Base-by-base conservation (phyloP, 1,140 invertebrate species). In the Macrosteles quadrilineatus region DNA sequence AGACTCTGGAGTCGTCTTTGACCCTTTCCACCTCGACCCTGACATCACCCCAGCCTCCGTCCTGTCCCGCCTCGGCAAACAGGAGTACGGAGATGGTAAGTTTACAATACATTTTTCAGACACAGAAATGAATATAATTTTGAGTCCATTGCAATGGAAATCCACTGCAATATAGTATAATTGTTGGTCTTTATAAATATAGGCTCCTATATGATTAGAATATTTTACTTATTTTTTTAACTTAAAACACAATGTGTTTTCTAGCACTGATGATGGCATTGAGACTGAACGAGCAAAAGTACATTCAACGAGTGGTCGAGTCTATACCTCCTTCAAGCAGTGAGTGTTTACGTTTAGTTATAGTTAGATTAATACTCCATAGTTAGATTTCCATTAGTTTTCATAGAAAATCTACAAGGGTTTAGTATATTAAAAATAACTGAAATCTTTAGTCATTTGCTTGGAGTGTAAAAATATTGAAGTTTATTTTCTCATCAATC, bases 261-360 rank as follows among this genome's bases (percentile, higher is more conserved):
- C 59, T 78, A 82, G 95, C 96, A 19, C 78, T 98, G 1, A 88
- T 95, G 76, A 91, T 93, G 84, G 86, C 95, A 11, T 80, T 98
- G 36, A 91, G 91, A 77, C 82, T 99, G 4, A 98, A 98, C 82
- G 94, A 97, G 77, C 83, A 85, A 36, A 79, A 84, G 43, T 76
- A 97, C 4, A 91, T 95, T 66, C 86, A 87, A 74, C 86, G 94
- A 83, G 90, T 93, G n/a, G 77, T 98, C 17, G 97, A 98, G 81
- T 84, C 82, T 32, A 89, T 95, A 67, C 92, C 95, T 1, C 75
- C 87, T 25, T 80, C 81, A 71, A 85, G 93, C 77, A 87, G 94
- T 96, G 81, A 89, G 88, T 85, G 65, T 36, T 12, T 23, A 12
- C 47, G 32, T 27, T 32, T 27, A 11, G 30, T 25, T 64, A 31